Base-by-base conservation (phyloP, 2,797 vertebrate species). In the Apogon talboti region DNA sequence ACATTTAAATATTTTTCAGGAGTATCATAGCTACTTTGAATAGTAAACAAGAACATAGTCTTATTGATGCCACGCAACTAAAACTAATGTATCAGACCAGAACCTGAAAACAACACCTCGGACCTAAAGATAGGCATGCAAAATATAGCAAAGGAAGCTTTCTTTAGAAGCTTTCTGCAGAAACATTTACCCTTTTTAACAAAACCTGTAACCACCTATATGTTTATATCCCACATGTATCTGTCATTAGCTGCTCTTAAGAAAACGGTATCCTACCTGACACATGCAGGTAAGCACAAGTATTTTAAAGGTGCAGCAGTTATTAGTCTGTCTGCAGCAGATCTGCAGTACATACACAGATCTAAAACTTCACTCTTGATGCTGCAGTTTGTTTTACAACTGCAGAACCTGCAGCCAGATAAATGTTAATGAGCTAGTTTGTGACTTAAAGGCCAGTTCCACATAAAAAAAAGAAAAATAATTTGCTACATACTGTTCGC, bases 401-500 rank as follows among this genome's bases (percentile, higher is more conserved):
- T 58, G 15, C 18, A 76, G 9, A 19, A 51, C 61, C 49, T 59
- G 16, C 11, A 33, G 30, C 16, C 24, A 55, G 44, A 47, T 42
- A 33, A 42, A 62, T 1, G 0, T 40, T 30, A 41, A 16, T 12
- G 8, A 46, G 41, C 28, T 24, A 44, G 46, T 42, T 50, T 41
- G 10, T 30, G 35, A 44, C 4, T 44, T 64, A 45, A n/a, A 51
- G 45, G 30, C 40, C 12, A 10, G 30, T 66, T 73, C 43, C 43
- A 64, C 70, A 78, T 75, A 24, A 52, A 53, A 38, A 1, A 18
- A 53, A 43, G 15, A 38, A 66, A 53, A 44, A 67, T 7, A 55
- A 24, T 40, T 55, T 88, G 88, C 90, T 90, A 90, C 89, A 85
- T 86, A 57, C 16, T 42, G 13, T 67, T 16, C 48, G 38, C 30